Evolutionary conservation across 2,888 invertebrate genomes (phyloP).

Genomic region (Ptychoptera albimana): DNA sequence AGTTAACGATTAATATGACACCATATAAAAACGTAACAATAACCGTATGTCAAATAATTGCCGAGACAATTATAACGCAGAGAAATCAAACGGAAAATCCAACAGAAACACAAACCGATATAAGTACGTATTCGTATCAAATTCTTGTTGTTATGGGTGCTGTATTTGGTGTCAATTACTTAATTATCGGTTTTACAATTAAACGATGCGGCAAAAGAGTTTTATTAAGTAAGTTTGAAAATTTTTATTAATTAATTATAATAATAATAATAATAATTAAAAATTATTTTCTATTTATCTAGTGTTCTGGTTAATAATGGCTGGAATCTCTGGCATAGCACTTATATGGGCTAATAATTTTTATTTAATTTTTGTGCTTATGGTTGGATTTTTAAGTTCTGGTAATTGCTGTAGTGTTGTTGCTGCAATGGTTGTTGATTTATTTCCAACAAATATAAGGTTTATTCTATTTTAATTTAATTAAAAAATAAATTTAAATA

Average conservation of each 20-base stretch:
- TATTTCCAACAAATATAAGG: slow-evolving; percentile 37
- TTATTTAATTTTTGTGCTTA: slow-evolving; percentile 39
- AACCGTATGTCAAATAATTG: no score
- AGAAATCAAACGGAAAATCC: neutral
- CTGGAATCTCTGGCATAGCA: slow-evolving; percentile 38
- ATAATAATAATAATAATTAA: neutral
- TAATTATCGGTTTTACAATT: slow-evolving; percentile 45
- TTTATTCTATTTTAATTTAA: neutral
- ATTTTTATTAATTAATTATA: neutral
- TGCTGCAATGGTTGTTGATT: slow-evolving; percentile 40
- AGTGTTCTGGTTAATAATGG: slow-evolving; percentile 28
- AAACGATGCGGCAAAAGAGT: slow-evolving; percentile 39
- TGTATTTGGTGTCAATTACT: slow-evolving; percentile 45
- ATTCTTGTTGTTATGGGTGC: slow-evolving; percentile 50
- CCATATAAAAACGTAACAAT: no score
- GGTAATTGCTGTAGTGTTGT: slow-evolving; percentile 41
- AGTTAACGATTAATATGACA: no score
- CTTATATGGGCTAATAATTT: slow-evolving; percentile 44
- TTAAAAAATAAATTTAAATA: neutral
- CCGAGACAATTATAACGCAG: no score
- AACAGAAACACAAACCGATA: slow-evolving; percentile 20
- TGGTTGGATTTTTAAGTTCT: slow-evolving; percentile 37
- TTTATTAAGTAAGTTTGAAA: slow-evolving; percentile 30
- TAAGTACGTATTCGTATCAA: slow-evolving; percentile 45
- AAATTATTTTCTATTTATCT: slow-evolving; percentile 4